Base-by-base conservation (phyloP, 2,888 invertebrate species). In the Spicauda simplicius region DNA sequence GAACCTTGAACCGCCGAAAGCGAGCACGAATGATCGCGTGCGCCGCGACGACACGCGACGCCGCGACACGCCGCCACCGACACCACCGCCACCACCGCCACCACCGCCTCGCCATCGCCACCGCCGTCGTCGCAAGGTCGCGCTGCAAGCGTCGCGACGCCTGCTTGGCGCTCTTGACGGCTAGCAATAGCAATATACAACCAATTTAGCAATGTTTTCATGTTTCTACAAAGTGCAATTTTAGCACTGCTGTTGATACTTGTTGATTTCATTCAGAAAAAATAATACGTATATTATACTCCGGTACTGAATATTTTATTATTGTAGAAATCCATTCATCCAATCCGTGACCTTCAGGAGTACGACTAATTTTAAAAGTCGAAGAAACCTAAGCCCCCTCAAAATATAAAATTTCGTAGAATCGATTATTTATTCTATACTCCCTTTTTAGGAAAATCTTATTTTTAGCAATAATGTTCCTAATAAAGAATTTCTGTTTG, bases 1-100 rank as follows among this genome's bases (percentile, higher is more conserved):
- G 53, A 61, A 50, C 61, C 61, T 61, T 54, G 61, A 61, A 54
- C 61, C 16, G 53, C 61, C 61, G 61, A 61, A 61, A 61, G 61
- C 41, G 53, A 52, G 18, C 60, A 60, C 53, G 53, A 53, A 61
- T 20, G 53, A 7, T 61, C 61, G 61, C 61, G 61, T 61, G 61
- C 52, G 45, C 37, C 57, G 57, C 55, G 10, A 12, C 30, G 20
- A 14, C 54, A 1, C 10, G 19, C 20, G 25, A n/a, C 54, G 25
- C 25, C 20, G 30, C 54, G 5, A 11, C 12, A n/a, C 30, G 8
- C n/a, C 55, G n/a, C 57, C 5, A 33, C 33, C 25, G 3, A 5
- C 25, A 25, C 25, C 25, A n/a, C n/a, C 30, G 8, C n/a, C 55
- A 6, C 57, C 5, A 33, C 33, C 25, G 3, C 3, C 25, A 25